Conservation (phyloP, 1,140 invertebrate genomes). For the Drosophila setifemur region DNA sequence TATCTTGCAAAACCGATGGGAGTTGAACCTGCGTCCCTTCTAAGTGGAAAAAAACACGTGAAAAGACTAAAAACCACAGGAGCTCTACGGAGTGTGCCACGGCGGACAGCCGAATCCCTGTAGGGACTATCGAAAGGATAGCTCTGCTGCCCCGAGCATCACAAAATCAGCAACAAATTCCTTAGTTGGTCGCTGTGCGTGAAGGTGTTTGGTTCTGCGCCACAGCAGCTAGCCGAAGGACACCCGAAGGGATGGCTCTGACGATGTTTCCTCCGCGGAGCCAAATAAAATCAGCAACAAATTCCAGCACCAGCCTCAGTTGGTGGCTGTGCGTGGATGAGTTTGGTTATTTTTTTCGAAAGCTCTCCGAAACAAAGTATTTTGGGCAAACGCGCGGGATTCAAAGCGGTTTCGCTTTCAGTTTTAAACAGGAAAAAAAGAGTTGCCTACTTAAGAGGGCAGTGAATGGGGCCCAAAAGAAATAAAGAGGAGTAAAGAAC, state of each 20-base stretch:
- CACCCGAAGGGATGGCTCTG: slow-evolving; percentile 16
- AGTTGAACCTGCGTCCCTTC: background rate
- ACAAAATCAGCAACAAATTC: slow-evolving; percentile 79
- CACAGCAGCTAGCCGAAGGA: slow-evolving; percentile 38
- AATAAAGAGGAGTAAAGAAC: slow-evolving; percentile 12
- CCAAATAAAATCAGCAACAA: slow-evolving; percentile 77
- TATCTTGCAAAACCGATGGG: background rate
- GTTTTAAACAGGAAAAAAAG: slow-evolving; percentile 45
- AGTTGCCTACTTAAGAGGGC: slow-evolving; percentile 36
- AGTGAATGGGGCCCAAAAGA: background rate
- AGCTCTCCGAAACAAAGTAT: background rate
- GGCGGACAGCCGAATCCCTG: slow-evolving; percentile 37
- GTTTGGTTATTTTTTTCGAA: slow-evolving; percentile 42
- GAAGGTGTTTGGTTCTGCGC: slow-evolving; percentile 45
- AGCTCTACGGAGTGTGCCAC: slow-evolving; percentile 8
- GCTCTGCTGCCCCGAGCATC: slow-evolving; percentile 27
- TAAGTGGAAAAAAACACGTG: background rate
- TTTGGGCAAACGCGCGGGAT: slow-evolving; percentile 18
- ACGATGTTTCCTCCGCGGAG: slow-evolving; percentile 30
- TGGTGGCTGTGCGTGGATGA: slow-evolving; percentile 57
- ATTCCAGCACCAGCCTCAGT: slow-evolving; percentile 67
- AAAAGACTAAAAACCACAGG: slow-evolving; percentile 2
- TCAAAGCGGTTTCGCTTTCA: slow-evolving; percentile 15
- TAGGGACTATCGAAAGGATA: slow-evolving; percentile 2
- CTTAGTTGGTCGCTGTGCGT: slow-evolving; percentile 70